phyloP scores from a whole-genome alignment of 2,888 invertebrate genomes.

The Oligia fasciuncula region DNA sequence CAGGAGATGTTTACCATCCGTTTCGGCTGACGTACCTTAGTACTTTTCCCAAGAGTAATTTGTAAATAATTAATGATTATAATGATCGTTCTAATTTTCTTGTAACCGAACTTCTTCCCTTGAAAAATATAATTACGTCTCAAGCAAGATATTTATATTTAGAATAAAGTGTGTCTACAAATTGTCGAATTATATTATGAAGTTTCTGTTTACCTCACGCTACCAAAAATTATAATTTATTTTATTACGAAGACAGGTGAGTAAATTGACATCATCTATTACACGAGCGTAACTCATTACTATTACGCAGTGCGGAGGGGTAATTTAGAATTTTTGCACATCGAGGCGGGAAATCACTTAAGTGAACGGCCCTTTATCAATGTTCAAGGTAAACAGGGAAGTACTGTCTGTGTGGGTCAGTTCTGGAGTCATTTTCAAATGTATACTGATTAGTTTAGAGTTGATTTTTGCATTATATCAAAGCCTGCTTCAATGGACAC shows the following conservation, averaged over 20 bases:
- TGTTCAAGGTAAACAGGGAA: constrained; percentile 85
- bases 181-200: constrained; percentile 6
- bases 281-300: constrained; percentile 36
- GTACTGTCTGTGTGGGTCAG: constrained; percentile 56
- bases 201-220: constrained; percentile 28
- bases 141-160: constrained; percentile 22
- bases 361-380: constrained; percentile 85
- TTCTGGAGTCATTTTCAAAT: constrained; percentile 69
- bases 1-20: background rate
- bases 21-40: background rate
- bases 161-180: constrained; percentile 20
- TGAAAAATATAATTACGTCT: constrained; percentile 15
- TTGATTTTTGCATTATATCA: constrained; percentile 57
- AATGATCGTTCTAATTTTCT: constrained; percentile 9
- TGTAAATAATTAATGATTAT: background rate
- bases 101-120: background rate
- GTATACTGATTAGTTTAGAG: constrained; percentile 67
- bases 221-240: constrained; percentile 40
- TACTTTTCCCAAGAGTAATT: background rate
- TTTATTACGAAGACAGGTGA: constrained; percentile 22
- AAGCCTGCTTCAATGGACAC: constrained; percentile 31
- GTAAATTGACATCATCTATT: constrained; percentile 50
- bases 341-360: constrained; percentile 57
- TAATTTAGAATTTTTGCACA: constrained; percentile 53
- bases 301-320: constrained; percentile 32